Evolutionary conservation across 2,113 vertebrate genomes (phyloP), one percentile per base, ranked within the genome.

Genomic region (Campylomormyrus tamandua): DNA sequence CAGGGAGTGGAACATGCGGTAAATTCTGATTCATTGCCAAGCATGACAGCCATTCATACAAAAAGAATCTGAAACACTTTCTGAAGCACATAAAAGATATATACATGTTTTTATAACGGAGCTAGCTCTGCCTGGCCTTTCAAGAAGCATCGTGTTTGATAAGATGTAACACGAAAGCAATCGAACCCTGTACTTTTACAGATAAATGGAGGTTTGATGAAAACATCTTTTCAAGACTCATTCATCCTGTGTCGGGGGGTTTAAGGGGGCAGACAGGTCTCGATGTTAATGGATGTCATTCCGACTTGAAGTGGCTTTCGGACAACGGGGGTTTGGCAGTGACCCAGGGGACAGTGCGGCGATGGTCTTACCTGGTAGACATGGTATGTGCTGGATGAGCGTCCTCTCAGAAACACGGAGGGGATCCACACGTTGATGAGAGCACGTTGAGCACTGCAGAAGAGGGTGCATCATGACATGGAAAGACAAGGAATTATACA

Each of bases 391-490:
- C 98, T 99, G n/a, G 98, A 96, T 90, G 98, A 97, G 93, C 97
- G 96, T 91, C 98, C 98, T 92, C 98, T 97, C 91, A 99, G 97
- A 93, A 99, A 99, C 92, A 99, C 98, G 0, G 98, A 99, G 4
- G 98, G 98, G 93, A 99, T 99, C 98, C 98, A 99, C 88, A 99
- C 98, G 13, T 99, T 99, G 95, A 99, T 97, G 93, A 99, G 97
- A 0, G 98, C 98, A 56, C 98, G 97, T 92, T 99, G 98, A 92
- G 97, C 97, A 96, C 98, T 99, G 93, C 86, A 50, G 93, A 74
- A 89, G 53, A 89, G 15, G 83, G 24, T 15, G 89, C 13, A 56
- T 13, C 39, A 66, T 24, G 11, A 9, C n/a, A 11, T n/a, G 17
- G 35, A 3, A 49, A 53, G 15, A 83, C 74, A 89, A 39, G 45